Percentiles rank a stretch among this genome's conserved stretches.
These are phyloP conservation scores for Gerris lacustris DNA, from an alignment of 2,888 invertebrate genomes.

Conservation along the genomic window DNA sequence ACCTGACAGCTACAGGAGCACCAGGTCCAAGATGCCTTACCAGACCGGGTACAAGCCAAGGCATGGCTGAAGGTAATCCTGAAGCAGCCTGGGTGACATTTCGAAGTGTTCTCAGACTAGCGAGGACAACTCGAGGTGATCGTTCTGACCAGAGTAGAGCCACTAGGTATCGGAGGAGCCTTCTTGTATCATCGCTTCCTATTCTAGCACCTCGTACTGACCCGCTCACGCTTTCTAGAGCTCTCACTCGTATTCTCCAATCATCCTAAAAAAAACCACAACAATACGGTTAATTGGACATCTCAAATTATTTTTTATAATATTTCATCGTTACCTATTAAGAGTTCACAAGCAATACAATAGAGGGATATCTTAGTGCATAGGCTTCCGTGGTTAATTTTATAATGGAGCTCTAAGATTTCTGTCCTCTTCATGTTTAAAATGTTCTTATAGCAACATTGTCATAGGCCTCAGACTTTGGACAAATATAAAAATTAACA, in stretches of 20 bases:
- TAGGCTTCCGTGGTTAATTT: too few relatives aligned
- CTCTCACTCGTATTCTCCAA: constrained; percentile 45
- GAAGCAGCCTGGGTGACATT: constrained; percentile 24
- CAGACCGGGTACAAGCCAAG: constrained; percentile 23
- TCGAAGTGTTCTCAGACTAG: constrained; percentile 36
- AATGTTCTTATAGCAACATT: too few relatives aligned
- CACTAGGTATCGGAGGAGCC: constrained; percentile 50
- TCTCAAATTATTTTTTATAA: constrained; percentile 1
- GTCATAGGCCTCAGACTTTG: too few relatives aligned
- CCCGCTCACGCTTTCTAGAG: constrained; percentile 46
- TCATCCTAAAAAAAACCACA: constrained; percentile 41
- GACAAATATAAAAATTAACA: too few relatives aligned
- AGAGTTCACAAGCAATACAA: background rate
- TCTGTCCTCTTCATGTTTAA: too few relatives aligned
- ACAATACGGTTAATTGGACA: background rate
- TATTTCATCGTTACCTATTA: too few relatives aligned
- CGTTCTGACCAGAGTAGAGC: constrained; percentile 47
- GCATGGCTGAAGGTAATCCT: constrained; percentile 20
- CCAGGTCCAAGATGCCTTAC: constrained; percentile 24
- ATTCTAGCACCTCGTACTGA: constrained; percentile 41
- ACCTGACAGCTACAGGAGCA: constrained; percentile 19
- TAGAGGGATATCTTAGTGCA: background rate
- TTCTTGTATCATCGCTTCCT: constrained; percentile 47
- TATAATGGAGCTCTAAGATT: too few relatives aligned
- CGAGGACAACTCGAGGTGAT: constrained; percentile 39